Conservation (phyloP, 2,888 invertebrate genomes). For the Bhutanitis thaidina region DNA sequence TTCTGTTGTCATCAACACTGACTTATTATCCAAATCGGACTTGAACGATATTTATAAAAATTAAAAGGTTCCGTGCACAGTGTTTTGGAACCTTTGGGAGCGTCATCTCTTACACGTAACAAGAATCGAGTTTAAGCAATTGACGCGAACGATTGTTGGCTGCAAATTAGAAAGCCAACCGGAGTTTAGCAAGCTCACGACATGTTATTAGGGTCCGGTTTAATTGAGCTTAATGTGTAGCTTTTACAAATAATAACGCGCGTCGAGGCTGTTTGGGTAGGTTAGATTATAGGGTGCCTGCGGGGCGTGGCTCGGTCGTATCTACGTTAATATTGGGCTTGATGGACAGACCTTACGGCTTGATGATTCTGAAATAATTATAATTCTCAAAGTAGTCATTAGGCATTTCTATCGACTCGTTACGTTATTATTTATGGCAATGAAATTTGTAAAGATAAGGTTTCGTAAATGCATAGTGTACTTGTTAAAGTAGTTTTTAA, state of each 20-base stretch:
- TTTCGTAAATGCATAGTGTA: too few species aligned
- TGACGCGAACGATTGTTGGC: slow-evolving; percentile 36
- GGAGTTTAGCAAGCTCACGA: slow-evolving; percentile 37
- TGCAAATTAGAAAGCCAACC: slow-evolving; percentile 41
- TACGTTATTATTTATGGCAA: too few species aligned
- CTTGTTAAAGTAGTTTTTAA: too few species aligned
- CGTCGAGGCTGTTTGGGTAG: slow-evolving; percentile 37
- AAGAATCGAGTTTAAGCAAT: slow-evolving; percentile 38
- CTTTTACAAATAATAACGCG: slow-evolving; percentile 50
- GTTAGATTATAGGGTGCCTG: slow-evolving; percentile 37
- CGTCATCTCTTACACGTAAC: slow-evolving; percentile 33
- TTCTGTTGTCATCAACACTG: too few species aligned
- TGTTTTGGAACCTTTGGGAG: slow-evolving; percentile 8
- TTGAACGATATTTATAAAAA: not conserved
- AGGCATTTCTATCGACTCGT: not conserved
- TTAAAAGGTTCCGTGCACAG: not conserved
- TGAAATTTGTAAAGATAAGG: too few species aligned
- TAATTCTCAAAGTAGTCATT: slow-evolving; percentile 1
- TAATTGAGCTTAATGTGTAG: slow-evolving; percentile 51
- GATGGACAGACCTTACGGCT: slow-evolving; percentile 10
- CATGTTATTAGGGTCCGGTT: slow-evolving; percentile 47
- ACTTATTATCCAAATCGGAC: too few species aligned
- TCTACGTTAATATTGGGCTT: slow-evolving; percentile 19
- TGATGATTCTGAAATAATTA: slow-evolving; percentile 10
- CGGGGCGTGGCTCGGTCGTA: not conserved